Evolutionary conservation across 1,140 invertebrate species (phyloP), one percentile per base, ranked within the genome.

Genomic region (Anthonomus grandis): DNA sequence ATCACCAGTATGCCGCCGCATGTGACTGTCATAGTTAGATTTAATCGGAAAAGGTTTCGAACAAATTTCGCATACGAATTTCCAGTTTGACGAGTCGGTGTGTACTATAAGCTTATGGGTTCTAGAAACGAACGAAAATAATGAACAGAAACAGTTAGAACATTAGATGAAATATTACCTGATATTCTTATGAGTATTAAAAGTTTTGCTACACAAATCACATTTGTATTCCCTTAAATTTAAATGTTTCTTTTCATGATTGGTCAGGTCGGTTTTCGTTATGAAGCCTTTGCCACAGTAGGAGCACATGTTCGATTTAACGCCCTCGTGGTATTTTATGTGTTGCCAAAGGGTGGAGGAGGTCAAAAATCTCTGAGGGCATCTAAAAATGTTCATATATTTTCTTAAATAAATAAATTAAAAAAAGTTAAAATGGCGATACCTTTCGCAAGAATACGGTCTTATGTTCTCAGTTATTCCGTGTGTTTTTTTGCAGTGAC

Each of bases 201-300:
- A 81, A 31, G 75, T 78, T 60, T 86, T 79, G 4, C 74, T 69
- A 59, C 86, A 87, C 39, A 80, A 81, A 64, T 83, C 80, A 63
- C 85, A 87, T 57, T 84, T 79, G 57, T 83, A 86, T 22, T 85
- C 81, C 64, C 86, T 83, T 19, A 86, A 83, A 12, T 82, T 83
- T 13, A 83, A 82, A 48, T 86, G 85, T 21, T 79, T 78, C 36
- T 73, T 75, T 57, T 75, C 76, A 56, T 81, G 80, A 45, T 74
- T 65, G n/a, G 72, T 67, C 15, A 82, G 70, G 38, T 82, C 77
- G 22, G 75, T 76, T 21, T 66, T 78, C 5, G 78, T 78, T 24
- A 79, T 81, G 65, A 84, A 83, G 4, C 80, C 80, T 31, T 81
- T 73, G 9, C 81, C 81, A 72, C 79, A 76, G 70, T 79, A 79